Evolutionary conservation across 2,797 vertebrate genomes (phyloP).

Genomic region (Gymnoscopelus microlampas): DNA sequence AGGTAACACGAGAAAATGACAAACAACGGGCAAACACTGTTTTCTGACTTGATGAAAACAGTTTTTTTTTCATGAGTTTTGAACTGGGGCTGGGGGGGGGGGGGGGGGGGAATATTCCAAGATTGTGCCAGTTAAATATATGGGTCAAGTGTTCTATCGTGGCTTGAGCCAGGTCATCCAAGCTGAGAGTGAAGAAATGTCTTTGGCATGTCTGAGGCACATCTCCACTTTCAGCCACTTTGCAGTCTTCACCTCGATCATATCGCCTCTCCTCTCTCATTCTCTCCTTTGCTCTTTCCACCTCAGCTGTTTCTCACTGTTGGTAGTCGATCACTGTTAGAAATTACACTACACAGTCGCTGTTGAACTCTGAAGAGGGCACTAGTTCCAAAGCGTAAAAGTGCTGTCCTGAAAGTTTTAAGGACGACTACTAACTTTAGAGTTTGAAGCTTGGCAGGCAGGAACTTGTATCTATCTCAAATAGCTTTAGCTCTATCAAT

Average conservation of each 20-base stretch:
- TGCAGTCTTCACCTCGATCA: slow-evolving; percentile 78
- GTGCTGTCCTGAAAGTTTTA: neutral
- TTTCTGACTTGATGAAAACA: neutral
- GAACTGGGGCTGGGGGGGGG: slow-evolving; percentile 10
- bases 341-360: neutral
- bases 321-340: slow-evolving; percentile 24
- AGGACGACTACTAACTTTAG: neutral
- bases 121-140: slow-evolving; percentile 49
- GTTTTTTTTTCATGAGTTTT: slow-evolving; percentile 28
- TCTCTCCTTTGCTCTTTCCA: slow-evolving; percentile 54
- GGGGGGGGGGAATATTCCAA: slow-evolving; percentile 11
- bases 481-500: too few species aligned
- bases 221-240: slow-evolving; percentile 84
- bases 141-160: slow-evolving; percentile 60
- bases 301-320: slow-evolving; percentile 67
- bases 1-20: neutral
- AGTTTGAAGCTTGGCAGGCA: neutral
- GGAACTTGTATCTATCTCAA: too few species aligned
- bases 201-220: slow-evolving; percentile 76
- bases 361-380: slow-evolving; percentile 1
- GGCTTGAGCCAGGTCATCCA: slow-evolving; percentile 59
- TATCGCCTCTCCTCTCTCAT: slow-evolving; percentile 47
- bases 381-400: neutral
- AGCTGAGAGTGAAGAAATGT: slow-evolving; percentile 73
- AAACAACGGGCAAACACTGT: neutral